These are phyloP conservation scores for Rhinolophus sinicus DNA, from an alignment of 2,113 vertebrate genomes.

Conservation along the genomic window DNA sequence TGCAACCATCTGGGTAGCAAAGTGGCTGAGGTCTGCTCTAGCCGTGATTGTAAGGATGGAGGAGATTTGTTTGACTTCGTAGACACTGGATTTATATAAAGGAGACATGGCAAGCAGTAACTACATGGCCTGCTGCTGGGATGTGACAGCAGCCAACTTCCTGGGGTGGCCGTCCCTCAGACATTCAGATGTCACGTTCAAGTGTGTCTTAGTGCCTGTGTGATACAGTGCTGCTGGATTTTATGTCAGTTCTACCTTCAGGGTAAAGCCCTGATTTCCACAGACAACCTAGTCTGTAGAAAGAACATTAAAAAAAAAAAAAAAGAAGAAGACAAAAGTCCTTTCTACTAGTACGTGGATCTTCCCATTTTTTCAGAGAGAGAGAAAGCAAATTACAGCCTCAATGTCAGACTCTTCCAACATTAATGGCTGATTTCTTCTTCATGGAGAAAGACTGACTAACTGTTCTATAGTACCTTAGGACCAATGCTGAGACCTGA, in stretches of 20 bases:
- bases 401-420: not conserved
- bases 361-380: not conserved
- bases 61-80: slow-evolving; percentile 81
- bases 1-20: slow-evolving; percentile 85
- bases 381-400: slow-evolving; percentile 7
- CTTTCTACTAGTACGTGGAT: not conserved
- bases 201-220: slow-evolving; percentile 61
- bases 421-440: not conserved
- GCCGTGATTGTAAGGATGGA: slow-evolving; percentile 81
- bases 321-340: not conserved
- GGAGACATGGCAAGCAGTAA: slow-evolving; percentile 74
- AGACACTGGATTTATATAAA: slow-evolving; percentile 80
- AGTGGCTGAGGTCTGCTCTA: slow-evolving; percentile 79
- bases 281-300: slow-evolving; percentile 37
- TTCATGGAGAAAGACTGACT: not conserved
- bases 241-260: slow-evolving; percentile 58
- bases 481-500: not conserved
- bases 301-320: not conserved
- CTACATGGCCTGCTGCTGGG: slow-evolving; percentile 64
- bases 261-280: slow-evolving; percentile 67
- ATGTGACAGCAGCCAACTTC: slow-evolving; percentile 78
- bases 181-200: slow-evolving; percentile 56
- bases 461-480: not conserved
- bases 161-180: slow-evolving; percentile 76
- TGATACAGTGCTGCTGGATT: slow-evolving; percentile 53